phyloP scores from a whole-genome alignment of 2,888 invertebrate genomes.

The Trachelus iudaicus region DNA sequence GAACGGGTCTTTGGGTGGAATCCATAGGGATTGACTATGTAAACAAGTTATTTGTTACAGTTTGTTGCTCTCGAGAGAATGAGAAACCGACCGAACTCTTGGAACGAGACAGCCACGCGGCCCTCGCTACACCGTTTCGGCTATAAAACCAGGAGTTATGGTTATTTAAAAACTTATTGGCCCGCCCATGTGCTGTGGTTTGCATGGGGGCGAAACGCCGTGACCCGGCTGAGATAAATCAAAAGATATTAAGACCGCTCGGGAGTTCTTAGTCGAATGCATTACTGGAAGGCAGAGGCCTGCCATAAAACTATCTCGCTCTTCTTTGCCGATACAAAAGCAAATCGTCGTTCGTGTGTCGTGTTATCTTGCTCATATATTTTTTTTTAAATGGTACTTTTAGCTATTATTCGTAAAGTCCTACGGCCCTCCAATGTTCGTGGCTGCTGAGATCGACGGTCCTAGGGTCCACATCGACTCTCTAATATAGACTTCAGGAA shows the following conservation, averaged over 20 bases:
- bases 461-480: not conserved
- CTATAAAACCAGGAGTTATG: slow-evolving; percentile 63
- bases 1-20: not conserved
- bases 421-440: not conserved
- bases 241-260: slow-evolving; percentile 61
- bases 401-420: not conserved
- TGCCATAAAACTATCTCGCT: slow-evolving; percentile 50
- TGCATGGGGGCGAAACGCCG: slow-evolving; percentile 52
- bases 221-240: slow-evolving; percentile 63
- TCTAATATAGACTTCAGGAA: slow-evolving; percentile 35
- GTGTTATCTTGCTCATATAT: slow-evolving; percentile 26
- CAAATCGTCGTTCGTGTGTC: not conserved
- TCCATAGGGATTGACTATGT: slow-evolving; percentile 19
- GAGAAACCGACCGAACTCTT: slow-evolving; percentile 13
- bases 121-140: slow-evolving; percentile 48
- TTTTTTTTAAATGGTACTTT: not conserved
- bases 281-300: slow-evolving; percentile 52
- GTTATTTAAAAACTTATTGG: slow-evolving; percentile 65
- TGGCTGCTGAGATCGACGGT: not conserved
- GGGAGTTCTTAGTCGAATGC: slow-evolving; percentile 45
- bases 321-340: not conserved
- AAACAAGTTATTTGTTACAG: slow-evolving; percentile 54
- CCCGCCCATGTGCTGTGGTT: slow-evolving; percentile 60
- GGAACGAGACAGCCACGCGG: slow-evolving; percentile 16
- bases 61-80: slow-evolving; percentile 36